phyloP scores from a whole-genome alignment of 2,888 invertebrate genomes.

The Digitonthophagus gazella region DNA sequence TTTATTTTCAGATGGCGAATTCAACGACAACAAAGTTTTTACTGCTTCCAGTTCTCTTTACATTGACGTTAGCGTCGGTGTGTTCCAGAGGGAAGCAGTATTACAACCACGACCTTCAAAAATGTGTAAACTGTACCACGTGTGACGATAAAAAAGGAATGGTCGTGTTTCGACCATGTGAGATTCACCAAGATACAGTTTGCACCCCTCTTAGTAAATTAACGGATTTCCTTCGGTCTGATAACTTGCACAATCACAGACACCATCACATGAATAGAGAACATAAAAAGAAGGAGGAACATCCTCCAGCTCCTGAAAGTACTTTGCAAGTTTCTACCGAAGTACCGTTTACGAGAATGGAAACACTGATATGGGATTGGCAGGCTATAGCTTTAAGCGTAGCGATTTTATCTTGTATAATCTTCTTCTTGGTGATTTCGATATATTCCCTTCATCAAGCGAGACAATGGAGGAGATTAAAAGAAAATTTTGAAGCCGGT shows the following conservation, averaged over 20 bases:
- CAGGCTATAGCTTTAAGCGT: slow-evolving; percentile 70
- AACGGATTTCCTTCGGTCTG: slow-evolving; percentile 24
- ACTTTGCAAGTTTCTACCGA: slow-evolving; percentile 36
- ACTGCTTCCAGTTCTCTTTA: slow-evolving; percentile 29
- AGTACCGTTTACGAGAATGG: slow-evolving; percentile 52
- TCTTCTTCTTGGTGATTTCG: slow-evolving; percentile 77
- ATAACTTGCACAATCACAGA: slow-evolving; percentile 37
- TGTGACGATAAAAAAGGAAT: slow-evolving; percentile 57
- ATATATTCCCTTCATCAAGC: slow-evolving; percentile 75
- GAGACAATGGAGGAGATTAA: slow-evolving; percentile 76
- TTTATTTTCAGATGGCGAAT: slow-evolving; percentile 50
- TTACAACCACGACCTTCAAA: slow-evolving; percentile 65
- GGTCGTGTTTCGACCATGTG: slow-evolving; percentile 71
- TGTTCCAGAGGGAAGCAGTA: slow-evolving; percentile 60
- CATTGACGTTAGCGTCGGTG: slow-evolving; percentile 39
- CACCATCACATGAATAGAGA: slow-evolving; percentile 34
- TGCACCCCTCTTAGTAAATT: slow-evolving; percentile 66
- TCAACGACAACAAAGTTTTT: slow-evolving; percentile 35
- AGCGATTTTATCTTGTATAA: slow-evolving; percentile 72
- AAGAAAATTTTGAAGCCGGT: slow-evolving; percentile 77
- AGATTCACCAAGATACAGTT: slow-evolving; percentile 70
- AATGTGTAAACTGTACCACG: slow-evolving; percentile 69
- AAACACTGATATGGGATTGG: slow-evolving; percentile 66
- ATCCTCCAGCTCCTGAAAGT: slow-evolving; percentile 44
- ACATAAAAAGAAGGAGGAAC: slow-evolving; percentile 18